A percentile compares a stretch with the other conserved stretches of the same genome.
Evolutionary conservation across 1,140 invertebrate genomes (phyloP).

Genomic region (Teleopsis dalmanni): DNA sequence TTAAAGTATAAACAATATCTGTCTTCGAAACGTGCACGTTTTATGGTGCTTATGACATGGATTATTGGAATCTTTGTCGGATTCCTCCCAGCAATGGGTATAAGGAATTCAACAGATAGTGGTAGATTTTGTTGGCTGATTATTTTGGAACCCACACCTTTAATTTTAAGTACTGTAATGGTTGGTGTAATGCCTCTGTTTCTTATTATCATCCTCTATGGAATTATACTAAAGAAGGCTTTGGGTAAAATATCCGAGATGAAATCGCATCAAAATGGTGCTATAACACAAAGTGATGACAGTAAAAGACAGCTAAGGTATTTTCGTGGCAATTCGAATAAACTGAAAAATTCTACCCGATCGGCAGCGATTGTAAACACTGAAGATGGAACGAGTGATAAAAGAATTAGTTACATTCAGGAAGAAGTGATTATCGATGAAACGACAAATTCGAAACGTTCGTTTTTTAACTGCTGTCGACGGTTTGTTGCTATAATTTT

Average conservation of each 20-base stretch:
- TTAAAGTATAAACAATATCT: conserved; percentile 51
- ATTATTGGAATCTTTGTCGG: conserved; percentile 43
- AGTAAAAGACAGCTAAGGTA: too few species aligned
- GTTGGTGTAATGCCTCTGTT: conserved; percentile 49
- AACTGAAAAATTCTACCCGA: too few species aligned
- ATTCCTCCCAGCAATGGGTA: conserved; percentile 50
- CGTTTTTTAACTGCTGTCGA: too few species aligned
- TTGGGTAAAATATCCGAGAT: conserved; percentile 41
- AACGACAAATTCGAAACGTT: too few species aligned
- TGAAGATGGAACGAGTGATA: too few species aligned
- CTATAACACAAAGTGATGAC: too few species aligned
- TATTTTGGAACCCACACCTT: conserved; percentile 44
- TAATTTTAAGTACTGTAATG: conserved; percentile 48
- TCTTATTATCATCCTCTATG: conserved; percentile 48
- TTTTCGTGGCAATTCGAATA: too few species aligned
- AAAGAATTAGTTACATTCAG: too few species aligned
- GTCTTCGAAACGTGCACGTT: conserved; percentile 47
- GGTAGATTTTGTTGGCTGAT: conserved; percentile 49
- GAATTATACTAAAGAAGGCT: conserved; percentile 48
- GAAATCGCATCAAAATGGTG: too few species aligned
- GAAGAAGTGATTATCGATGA: too few species aligned
- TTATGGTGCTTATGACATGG: conserved; percentile 49
- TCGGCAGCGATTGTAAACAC: too few species aligned
- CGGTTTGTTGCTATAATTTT: too few species aligned
- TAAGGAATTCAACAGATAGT: conserved; percentile 45